Evolutionary conservation across 2,888 invertebrate species (phyloP), one percentile per base, ranked within the genome.

Genomic region (Orthosia gothica): DNA sequence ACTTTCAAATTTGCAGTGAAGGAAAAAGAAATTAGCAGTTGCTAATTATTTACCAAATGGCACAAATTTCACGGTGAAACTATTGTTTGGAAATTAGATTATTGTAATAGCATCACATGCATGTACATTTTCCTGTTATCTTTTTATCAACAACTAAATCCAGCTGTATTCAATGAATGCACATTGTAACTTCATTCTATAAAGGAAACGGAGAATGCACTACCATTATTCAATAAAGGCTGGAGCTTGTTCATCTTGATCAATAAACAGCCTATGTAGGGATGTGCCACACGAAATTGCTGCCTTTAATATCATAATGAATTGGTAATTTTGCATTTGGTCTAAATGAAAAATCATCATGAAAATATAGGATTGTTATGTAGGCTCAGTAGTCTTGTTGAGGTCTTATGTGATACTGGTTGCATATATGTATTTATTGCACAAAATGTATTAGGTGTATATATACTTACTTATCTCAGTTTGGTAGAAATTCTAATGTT

Each of bases 171-270:
- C 47, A 52, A 7, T 52, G 47, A 77, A 58, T 78, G 78, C 63
- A 78, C 23, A 76, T 32, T 70, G 54, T 70, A 20, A 23, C n/a
- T 61, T 54, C 32, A 68, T 59, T 68, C 23, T 62, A 50, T 20
- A 57, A 57, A 76, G 61, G 59, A 49, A 71, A 52, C 49, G 47
- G 58, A 70, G 62, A 50, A 77, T 77, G 70, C 57, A 47, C 47
- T 70, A 23, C 47, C 18, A 76, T 76, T 77, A 76, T 77, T 62
- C 70, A 78, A 78, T 78, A 58, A 63, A 78, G 52, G 52, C 59
- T 54, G 16, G 78, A 49, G 63, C 23, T 78, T 71, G 50, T 32
- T 70, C 59, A 54, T 75, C n/a, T 75, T 76, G 15, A 20, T 45
- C 54, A 76, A 69, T 75, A 76, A 68, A 76, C 7, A 15, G 54